Evolutionary conservation across 2,888 invertebrate species (phyloP), one percentile per base, ranked within the genome.

Genomic region (Mythimna loreyi): DNA sequence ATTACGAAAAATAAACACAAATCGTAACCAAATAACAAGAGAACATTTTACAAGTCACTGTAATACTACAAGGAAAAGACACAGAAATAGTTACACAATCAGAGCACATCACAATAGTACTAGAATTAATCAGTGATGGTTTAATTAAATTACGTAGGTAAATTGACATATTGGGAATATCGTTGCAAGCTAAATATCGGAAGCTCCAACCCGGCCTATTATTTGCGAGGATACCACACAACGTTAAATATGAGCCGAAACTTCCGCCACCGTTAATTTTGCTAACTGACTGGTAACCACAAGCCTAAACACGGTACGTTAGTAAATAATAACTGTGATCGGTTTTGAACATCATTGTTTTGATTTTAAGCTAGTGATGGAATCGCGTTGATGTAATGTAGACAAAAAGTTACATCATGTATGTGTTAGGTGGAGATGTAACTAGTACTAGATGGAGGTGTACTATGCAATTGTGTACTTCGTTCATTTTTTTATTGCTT

Each of bases 231-330:
- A 60, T 66, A 61, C 8, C 45, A 72, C 82, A 57, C 78, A 72
- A 73, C 67, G 75, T 83, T 82, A 73, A 82, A 78, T 80, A 80
- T 82, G 65, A 67, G 45, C 67, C 49, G 53, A 70, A 83, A 78
- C 78, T 72, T 83, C 81, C 65, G 43, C 58, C 52, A 43, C 59
- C 52, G 68, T 74, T 79, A 75, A 82, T 78, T 83, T 80, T 52
- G 47, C 75, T 68, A 75, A 79, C 76, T 65, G 45, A 79, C 62
- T 67, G 40, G 47, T 21, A 82, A 71, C 81, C 80, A 36, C 82
- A 73, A 40, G 56, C 53, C 64, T 60, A 61, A 79, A 75, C 72
- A 79, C 66, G 70, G 58, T 68, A 52, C 16, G 62, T 57, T 19
- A 65, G 79, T 67, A 81, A 78, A 81, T 75, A 78, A 72, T 72